Conservation (phyloP, 2,888 invertebrate genomes). For the Rotaria magnacalcarata region DNA sequence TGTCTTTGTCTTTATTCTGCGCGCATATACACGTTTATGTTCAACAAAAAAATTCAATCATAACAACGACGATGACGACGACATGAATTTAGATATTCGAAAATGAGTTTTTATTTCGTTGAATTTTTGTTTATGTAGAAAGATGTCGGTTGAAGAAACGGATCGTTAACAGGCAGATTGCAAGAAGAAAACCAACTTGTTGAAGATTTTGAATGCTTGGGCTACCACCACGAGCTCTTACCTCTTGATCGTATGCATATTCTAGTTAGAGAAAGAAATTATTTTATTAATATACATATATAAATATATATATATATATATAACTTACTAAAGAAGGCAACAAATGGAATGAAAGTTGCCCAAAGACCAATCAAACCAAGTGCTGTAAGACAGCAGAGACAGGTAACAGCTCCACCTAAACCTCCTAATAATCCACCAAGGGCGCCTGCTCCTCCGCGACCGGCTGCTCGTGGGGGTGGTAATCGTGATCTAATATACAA, state of each 20-base stretch:
- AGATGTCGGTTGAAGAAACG: neutral
- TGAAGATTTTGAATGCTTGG: neutral
- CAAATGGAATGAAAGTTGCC: conserved; percentile 19
- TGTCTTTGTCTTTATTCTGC: neutral
- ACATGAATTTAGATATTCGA: neutral
- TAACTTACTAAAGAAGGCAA: conserved; percentile 20
- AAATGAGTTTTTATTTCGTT: neutral
- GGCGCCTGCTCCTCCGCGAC: neutral
- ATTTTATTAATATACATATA: neutral
- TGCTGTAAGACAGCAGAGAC: conserved; percentile 24
- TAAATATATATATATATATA: neutral
- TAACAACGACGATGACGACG: neutral
- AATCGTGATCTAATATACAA: neutral
- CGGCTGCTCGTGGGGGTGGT: neutral
- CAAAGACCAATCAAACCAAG: conserved; percentile 28
- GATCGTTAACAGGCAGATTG: neutral
- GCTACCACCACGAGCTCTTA: neutral
- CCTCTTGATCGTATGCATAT: conserved; percentile 4
- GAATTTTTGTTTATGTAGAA: neutral
- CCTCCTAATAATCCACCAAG: neutral
- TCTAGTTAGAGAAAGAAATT: neutral
- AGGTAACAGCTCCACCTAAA: neutral
- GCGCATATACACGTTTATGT: conserved; percentile 16
- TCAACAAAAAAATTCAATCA: neutral
- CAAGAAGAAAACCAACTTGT: neutral